Base-by-base conservation (phyloP, 2,113 vertebrate species). In the Melanerpes formicivorus region DNA sequence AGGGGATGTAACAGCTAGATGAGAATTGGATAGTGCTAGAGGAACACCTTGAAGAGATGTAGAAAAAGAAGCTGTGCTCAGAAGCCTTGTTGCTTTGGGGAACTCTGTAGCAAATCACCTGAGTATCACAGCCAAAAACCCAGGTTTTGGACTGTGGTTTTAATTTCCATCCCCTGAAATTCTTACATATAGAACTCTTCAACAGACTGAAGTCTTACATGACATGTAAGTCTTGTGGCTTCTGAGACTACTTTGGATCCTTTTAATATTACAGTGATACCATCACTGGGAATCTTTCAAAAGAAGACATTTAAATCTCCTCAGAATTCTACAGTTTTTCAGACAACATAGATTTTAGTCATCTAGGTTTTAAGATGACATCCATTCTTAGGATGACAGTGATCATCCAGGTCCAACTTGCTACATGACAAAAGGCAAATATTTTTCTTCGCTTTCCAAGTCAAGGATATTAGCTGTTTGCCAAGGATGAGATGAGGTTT, bases 111-210 rank as follows among this genome's bases (percentile, higher is more conserved):
- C 66, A 87, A 92, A 77, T 66, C 75, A 48, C 22, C 50, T 2
- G 8, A 44, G 27, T 19, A 13, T 64, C 55, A 23, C 11, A 66
- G 27, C 46, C 70, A 16, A 48, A 84, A 70, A 8, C 8, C 18
- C 30, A 66, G 42, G 44, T 80, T 94, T 81, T 71, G 73, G 52
- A 25, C 6, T 32, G 67, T 26, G 16, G 59, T 92, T 94, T 81
- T 94, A 87, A 89, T 85, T 74, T 79, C 52, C 22, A 14, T 89
- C 30, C 56, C 37, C 29, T 0, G 0, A 29, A 93, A 89, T 60
- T 32, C 7, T 37, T 26, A 1, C 0, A 0, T 2, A 27, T 42
- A 8, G 6, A 19, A 18, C 4, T 78, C 12, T 64, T 64, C 64
- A 60, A 30, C 0, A 79, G 40, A 13, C 77, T 73, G 5, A 25